A percentile compares a stretch with the other conserved stretches of the same genome.
Evolutionary conservation across 2,888 invertebrate genomes (phyloP).

Genomic region (Didymodactylos carnosus): DNA sequence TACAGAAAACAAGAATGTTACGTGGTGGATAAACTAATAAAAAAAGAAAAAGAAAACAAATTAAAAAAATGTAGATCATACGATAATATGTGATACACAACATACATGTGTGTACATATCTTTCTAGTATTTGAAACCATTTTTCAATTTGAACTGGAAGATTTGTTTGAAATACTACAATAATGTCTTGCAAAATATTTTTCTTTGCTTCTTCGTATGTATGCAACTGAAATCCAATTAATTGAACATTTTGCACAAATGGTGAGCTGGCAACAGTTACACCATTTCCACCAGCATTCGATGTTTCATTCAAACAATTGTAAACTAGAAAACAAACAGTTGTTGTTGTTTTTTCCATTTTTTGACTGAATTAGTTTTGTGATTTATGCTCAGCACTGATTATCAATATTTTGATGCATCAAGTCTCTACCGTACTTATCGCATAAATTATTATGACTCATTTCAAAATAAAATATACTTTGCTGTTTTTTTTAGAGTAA

Average conservation of each 20-base stretch:
- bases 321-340: too few relatives aligned
- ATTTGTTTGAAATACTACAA: neutral
- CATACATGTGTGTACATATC: neutral
- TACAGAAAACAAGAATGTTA: slow-evolving; percentile 2
- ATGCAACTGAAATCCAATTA: neutral
- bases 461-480: too few relatives aligned
- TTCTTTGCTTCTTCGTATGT: neutral
- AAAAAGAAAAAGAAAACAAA: neutral
- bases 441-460: too few relatives aligned
- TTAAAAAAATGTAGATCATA: neutral
- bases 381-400: too few relatives aligned
- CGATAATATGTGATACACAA: too few relatives aligned
- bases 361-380: too few relatives aligned
- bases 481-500: too few relatives aligned
- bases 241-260: too few relatives aligned
- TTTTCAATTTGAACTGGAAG: neutral
- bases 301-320: neutral
- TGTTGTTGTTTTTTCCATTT: too few relatives aligned
- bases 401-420: too few relatives aligned
- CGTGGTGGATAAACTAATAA: neutral
- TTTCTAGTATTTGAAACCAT: neutral
- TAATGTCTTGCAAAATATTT: neutral
- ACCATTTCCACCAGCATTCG: neutral
- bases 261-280: neutral
- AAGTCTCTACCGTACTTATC: too few relatives aligned